Conservation (phyloP, 1,140 invertebrate species). For the Drosophila albomicans region DNA sequence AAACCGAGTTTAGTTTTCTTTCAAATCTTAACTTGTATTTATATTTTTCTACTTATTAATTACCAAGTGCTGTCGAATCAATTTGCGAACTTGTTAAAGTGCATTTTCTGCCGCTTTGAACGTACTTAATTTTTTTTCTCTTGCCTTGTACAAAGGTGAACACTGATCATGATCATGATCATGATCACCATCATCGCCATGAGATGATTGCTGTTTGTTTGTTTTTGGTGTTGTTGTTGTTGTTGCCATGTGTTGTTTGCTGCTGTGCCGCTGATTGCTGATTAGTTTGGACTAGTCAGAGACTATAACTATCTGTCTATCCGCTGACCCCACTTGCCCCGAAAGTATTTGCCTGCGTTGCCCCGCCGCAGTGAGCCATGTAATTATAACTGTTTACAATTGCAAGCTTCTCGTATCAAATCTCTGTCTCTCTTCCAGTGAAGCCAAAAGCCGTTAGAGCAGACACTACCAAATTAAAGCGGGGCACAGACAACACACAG, state of each 20-base stretch:
- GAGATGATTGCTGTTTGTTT: constrained; percentile 38
- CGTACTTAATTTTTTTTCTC: too few species aligned
- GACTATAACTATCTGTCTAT: constrained; percentile 10
- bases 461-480: constrained; percentile 43
- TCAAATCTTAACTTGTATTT: too few species aligned
- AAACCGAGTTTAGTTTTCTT: accelerated
- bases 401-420: constrained; percentile 40
- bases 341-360: background rate
- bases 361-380: constrained; percentile 1
- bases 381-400: constrained; percentile 60
- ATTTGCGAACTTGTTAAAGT: too few species aligned
- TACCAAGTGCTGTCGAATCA: too few species aligned
- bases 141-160: background rate
- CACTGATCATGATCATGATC: constrained; percentile 7
- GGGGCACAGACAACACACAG: constrained; percentile 7
- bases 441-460: constrained; percentile 28
- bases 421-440: constrained; percentile 4
- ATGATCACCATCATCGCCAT: constrained; percentile 36
- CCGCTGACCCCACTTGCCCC: background rate
- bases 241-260: constrained; percentile 9
- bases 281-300: constrained; percentile 63
- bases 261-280: constrained; percentile 39
- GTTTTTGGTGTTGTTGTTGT: too few species aligned
- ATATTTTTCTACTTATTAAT: too few species aligned
- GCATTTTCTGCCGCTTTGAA: too few species aligned